Evolutionary conservation across 53 echinoderm and acorn worm genomes (phyloP).

Genomic region (Patiria pectinifera): DNA sequence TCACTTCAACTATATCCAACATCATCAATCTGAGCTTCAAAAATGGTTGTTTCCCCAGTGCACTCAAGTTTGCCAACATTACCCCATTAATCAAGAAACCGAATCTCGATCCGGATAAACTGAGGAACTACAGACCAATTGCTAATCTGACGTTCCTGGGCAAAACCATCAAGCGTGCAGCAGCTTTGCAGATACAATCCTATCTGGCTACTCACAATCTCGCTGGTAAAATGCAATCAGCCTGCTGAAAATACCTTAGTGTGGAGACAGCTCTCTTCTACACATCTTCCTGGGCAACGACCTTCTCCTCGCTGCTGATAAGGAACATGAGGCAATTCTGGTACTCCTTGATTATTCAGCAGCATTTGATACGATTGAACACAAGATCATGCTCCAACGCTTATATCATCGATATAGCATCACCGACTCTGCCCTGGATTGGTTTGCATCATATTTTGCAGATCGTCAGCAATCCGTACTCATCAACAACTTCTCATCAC

Average conservation of each 20-base stretch:
- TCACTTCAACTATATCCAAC: not conserved
- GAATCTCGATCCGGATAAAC: constrained; percentile 20
- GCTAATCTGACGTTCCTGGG: constrained; percentile 44
- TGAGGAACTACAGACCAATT: constrained; percentile 50
- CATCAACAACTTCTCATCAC: not conserved
- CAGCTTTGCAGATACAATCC: not conserved
- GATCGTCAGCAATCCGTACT: constrained; percentile 6
- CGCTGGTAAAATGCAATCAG: constrained; percentile 29
- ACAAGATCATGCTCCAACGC: not conserved
- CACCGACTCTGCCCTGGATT: constrained; percentile 16
- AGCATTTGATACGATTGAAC: too few relatives aligned
- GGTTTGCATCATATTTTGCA: constrained; percentile 23
- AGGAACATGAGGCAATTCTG: constrained; percentile 1
- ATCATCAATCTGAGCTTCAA: not conserved
- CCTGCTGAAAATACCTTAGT: constrained; percentile 21
- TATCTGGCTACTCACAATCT: constrained; percentile 18
- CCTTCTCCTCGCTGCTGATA: constrained; percentile 10
- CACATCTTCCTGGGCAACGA: not conserved
- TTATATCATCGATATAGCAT: not conserved
- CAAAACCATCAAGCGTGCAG: constrained; percentile 50
- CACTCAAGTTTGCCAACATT: constrained; percentile 13
- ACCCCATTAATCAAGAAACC: constrained; percentile 25
- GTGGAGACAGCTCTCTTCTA: constrained; percentile 44
- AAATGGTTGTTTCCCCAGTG: not conserved
- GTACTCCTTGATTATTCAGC: not conserved